Evolutionary conservation across 2,797 vertebrate genomes (phyloP), one percentile per base, ranked within the genome.

Genomic region (Pogoniulus pusillus): DNA sequence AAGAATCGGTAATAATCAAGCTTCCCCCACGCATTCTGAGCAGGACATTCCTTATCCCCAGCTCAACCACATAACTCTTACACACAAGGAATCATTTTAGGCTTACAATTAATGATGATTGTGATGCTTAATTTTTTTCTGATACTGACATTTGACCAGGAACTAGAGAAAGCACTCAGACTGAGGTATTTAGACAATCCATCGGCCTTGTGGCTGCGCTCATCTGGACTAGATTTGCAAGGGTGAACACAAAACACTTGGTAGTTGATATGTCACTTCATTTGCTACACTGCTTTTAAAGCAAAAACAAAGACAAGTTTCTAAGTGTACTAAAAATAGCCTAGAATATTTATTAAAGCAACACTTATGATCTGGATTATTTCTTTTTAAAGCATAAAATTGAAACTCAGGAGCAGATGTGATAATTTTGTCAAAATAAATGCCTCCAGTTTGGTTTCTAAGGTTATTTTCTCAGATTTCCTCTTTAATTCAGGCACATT

Each of bases 401-500:
- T 77, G 49, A 82, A 92, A 83, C 63, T 88, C 72, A 87, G 78
- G 86, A 80, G 91, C 75, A 93, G 82, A 95, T 87, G 82, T 75
- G 81, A 91, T 88, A 88, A 93, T 87, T 95, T 84, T 79, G 41
- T 91, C 62, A 89, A 91, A 95, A 94, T 70, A 95, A 92, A 91
- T 82, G 63, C 53, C 47, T 64, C 32, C 90, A 64, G 81, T 91
- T 93, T 90, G 30, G 13, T 92, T 95, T 76, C 92, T 74, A 85
- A 58, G 72, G 70, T 76, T 82, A 89, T 94, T 93, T 93, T 96
- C 93, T 95, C 92, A 95, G 87, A 91, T 94, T 95, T 92, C 92
- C 91, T 90, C 69, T 90, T 91, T 91, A 92, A 94, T 92, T 81
- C 84, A 92, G 85, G 68, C 82, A 80, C 49, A 59, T 75, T 92